These are phyloP conservation scores for Halisarca cf. caerulea DNA, from an alignment of 37 sponge, comb jelly and placozoan species.

Conservation along the genomic window DNA sequence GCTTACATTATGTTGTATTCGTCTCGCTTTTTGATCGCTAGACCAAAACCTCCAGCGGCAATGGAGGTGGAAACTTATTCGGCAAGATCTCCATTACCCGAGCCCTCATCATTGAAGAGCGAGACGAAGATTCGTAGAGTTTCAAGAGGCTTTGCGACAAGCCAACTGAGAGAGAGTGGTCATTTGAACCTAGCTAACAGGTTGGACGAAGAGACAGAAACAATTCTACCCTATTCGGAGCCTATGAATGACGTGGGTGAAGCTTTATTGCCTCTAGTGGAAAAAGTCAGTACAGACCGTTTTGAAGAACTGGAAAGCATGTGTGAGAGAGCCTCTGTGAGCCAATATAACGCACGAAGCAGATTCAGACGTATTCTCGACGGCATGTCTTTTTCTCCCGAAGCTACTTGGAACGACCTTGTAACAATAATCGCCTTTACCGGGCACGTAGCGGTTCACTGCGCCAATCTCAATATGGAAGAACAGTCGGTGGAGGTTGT, in stretches of 20 bases:
- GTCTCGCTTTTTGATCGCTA: too few relatives aligned
- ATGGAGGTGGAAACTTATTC: too few relatives aligned
- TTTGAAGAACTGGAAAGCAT: background rate
- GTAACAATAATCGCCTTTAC: slow-evolving; percentile 1
- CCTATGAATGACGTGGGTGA: background rate
- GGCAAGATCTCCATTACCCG: too few relatives aligned
- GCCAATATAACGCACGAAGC: background rate
- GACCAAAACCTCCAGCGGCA: too few relatives aligned
- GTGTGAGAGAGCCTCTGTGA: background rate
- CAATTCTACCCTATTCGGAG: background rate
- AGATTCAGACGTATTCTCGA: background rate
- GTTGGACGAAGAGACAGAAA: background rate
- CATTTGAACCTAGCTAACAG: background rate
- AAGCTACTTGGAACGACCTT: background rate
- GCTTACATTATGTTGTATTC: too few relatives aligned
- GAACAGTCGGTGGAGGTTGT: background rate
- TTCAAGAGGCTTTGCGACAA: background rate
- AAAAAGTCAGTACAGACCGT: background rate
- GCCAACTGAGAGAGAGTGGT: background rate
- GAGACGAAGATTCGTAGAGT: background rate
- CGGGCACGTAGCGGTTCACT: background rate
- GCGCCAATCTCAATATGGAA: slow-evolving; percentile 12
- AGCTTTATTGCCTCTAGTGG: background rate
- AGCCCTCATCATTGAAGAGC: background rate
- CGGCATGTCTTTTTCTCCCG: background rate